These are phyloP conservation scores for Muntiacus reevesi DNA, from an alignment of 2,113 vertebrate genomes.

Conservation along the genomic window DNA sequence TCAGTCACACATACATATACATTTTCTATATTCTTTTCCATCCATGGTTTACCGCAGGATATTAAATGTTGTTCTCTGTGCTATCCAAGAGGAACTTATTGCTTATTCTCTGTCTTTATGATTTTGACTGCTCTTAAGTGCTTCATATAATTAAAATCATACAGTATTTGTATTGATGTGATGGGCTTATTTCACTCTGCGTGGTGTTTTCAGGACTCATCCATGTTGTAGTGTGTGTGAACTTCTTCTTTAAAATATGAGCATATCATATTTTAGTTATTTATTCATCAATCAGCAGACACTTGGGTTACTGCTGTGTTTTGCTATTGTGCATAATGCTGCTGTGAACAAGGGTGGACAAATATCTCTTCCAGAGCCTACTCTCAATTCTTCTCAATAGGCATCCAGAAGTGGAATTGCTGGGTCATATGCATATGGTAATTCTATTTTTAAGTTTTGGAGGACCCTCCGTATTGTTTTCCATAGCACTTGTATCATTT, in stretches of 20 bases:
- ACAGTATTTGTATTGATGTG: neutral
- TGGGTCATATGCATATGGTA: neutral
- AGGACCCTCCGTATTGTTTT: neutral
- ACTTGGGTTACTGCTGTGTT: too few species aligned
- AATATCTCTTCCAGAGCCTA: neutral
- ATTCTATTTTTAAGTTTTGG: neutral
- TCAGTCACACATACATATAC: neutral
- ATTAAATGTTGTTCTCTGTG: neutral
- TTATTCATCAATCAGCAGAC: neutral
- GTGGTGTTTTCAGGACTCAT: neutral
- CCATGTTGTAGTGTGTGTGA: neutral
- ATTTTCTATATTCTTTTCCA: neutral
- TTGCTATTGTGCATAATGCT: neutral
- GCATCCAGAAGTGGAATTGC: neutral
- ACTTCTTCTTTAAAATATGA: neutral
- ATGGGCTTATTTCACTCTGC: neutral
- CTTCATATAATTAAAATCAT: neutral
- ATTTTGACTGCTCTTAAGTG: neutral
- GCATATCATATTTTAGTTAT: neutral
- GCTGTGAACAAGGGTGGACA: neutral
- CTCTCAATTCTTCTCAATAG: neutral
- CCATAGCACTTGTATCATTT: neutral
- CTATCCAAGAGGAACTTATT: neutral
- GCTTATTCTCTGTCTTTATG: neutral
- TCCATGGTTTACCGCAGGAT: neutral